Conservation (phyloP, 2,113 vertebrate species). For the Triplophysa siluroides region DNA sequence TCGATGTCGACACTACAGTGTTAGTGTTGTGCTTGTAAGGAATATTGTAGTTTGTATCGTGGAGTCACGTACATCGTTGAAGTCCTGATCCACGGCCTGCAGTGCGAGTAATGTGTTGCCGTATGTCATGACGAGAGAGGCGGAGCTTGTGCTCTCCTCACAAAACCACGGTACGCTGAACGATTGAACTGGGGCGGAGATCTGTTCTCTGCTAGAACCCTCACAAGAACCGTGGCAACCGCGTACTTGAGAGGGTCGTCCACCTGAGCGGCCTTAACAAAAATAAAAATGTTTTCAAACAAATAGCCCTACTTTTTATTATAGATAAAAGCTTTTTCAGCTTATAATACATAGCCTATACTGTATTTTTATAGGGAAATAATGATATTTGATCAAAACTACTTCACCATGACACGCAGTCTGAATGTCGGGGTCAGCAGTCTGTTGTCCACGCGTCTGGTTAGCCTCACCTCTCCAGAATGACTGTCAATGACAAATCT, state of each 20-base stretch:
- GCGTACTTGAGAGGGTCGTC: constrained; percentile 79
- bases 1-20: background rate
- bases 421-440: constrained; percentile 59
- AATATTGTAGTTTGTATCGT: background rate
- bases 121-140: constrained; percentile 75
- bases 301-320: background rate
- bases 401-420: constrained; percentile 73
- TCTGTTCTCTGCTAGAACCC: constrained; percentile 70
- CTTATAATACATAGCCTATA: too few relatives aligned
- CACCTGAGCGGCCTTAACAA: constrained; percentile 73
- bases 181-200: constrained; percentile 68
- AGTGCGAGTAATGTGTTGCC: constrained; percentile 69
- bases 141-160: constrained; percentile 60
- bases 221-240: constrained; percentile 72
- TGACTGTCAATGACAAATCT: constrained; percentile 69
- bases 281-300: constrained; percentile 14
- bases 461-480: constrained; percentile 65
- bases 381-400: too few relatives aligned
- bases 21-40: background rate
- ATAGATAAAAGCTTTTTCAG: background rate
- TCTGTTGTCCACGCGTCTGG: constrained; percentile 59
- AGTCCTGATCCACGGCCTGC: constrained; percentile 73
- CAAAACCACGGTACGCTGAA: constrained; percentile 72
- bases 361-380: too few relatives aligned
- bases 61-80: constrained; percentile 66